Percentiles rank a stretch among this genome's conserved stretches.
Evolutionary conservation across 2,113 vertebrate species (phyloP).

Genomic region (Lamprologus sp.): DNA sequence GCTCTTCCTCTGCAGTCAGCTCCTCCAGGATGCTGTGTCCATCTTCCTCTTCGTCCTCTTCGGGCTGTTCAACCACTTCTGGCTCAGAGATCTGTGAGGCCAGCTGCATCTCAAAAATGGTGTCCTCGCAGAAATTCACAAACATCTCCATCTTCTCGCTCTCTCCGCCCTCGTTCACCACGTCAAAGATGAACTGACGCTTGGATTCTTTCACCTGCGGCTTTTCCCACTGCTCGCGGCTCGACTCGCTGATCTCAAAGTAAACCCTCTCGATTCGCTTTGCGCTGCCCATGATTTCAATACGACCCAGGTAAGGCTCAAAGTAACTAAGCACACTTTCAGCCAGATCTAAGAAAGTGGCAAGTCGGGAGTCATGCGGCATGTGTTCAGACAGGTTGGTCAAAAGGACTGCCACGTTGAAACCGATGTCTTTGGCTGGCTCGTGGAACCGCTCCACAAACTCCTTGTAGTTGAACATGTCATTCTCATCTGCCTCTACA

Average conservation of each 20-base stretch:
- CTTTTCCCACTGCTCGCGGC: slow-evolving; percentile 96
- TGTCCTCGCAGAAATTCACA: slow-evolving; percentile 98
- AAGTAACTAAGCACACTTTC: slow-evolving; percentile 94
- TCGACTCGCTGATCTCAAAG: slow-evolving; percentile 97
- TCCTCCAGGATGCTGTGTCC: slow-evolving; percentile 70
- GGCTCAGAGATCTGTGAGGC: slow-evolving; percentile 95
- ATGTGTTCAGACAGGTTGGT: slow-evolving; percentile 97
- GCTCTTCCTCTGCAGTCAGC: slow-evolving; percentile 71
- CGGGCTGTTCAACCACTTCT: slow-evolving; percentile 76
- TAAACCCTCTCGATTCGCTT: slow-evolving; percentile 96
- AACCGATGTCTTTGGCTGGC: slow-evolving; percentile 96
- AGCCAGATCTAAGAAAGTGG: slow-evolving; percentile 85
- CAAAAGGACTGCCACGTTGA: slow-evolving; percentile 91
- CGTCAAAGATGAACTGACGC: slow-evolving; percentile 95
- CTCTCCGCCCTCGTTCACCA: slow-evolving; percentile 94
- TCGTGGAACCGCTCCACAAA: slow-evolving; percentile 96
- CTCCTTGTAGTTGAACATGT: slow-evolving; percentile 94
- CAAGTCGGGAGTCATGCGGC: slow-evolving; percentile 89
- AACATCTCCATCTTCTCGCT: slow-evolving; percentile 99
- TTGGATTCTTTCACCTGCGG: slow-evolving; percentile 98
- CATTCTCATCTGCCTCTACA: slow-evolving; percentile 90
- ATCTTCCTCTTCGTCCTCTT: slow-evolving; percentile 79
- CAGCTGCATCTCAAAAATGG: slow-evolving; percentile 98
- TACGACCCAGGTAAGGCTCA: slow-evolving; percentile 91
- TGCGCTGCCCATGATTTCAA: slow-evolving; percentile 95